Conservation (phyloP, 2,797 vertebrate species). For the Falco columbarius region DNA sequence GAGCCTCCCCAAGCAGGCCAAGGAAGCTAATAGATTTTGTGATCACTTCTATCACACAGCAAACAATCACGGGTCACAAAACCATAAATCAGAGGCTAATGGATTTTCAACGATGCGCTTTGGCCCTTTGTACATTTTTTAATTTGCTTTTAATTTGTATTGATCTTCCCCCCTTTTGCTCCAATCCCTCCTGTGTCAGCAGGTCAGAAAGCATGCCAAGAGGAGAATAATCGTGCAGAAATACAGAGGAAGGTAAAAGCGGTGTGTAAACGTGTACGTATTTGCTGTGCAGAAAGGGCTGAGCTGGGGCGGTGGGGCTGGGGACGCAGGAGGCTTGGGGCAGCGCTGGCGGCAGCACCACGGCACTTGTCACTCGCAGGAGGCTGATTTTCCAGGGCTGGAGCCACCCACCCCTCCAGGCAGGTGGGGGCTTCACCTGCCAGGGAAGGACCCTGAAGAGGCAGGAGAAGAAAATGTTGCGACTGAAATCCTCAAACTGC, state of each 20-base stretch:
- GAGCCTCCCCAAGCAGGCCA: not conserved
- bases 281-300: not conserved
- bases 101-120: conserved; percentile 71
- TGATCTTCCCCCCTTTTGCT: conserved; percentile 77
- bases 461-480: conserved; percentile 27
- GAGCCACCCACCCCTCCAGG: not conserved
- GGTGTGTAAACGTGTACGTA: not conserved
- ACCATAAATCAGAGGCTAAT: conserved; percentile 69
- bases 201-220: conserved; percentile 81
- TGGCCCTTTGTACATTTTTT: conserved; percentile 66
- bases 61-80: conserved; percentile 68
- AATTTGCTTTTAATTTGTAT: conserved; percentile 94
- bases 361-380: not conserved
- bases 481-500: conserved; percentile 1
- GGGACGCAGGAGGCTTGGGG: not conserved
- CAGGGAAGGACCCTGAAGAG: not conserved
- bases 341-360: not conserved
- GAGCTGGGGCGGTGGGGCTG: not conserved
- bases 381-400: not conserved
- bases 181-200: conserved; percentile 83
- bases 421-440: not conserved
- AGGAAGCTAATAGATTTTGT: conserved; percentile 8
- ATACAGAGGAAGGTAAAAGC: conserved; percentile 75
- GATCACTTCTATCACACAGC: conserved; percentile 46
- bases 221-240: conserved; percentile 69